phyloP scores from a whole-genome alignment of 2,797 vertebrate species.

The Antennarius maculatus region DNA sequence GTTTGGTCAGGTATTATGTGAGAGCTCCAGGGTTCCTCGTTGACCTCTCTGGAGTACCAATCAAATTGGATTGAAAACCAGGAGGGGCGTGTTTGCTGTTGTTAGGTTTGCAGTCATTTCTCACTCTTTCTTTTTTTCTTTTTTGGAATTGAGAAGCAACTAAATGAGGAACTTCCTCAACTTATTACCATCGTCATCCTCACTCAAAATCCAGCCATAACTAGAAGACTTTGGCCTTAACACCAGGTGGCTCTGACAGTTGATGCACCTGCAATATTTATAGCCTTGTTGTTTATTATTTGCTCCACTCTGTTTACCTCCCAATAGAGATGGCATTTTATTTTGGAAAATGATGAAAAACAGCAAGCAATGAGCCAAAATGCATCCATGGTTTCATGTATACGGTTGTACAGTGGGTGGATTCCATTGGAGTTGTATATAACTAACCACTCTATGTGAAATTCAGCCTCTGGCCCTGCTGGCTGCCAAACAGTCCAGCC shows the following conservation, averaged over 20 bases:
- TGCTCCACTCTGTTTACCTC: constrained; percentile 58
- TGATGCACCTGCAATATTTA: constrained; percentile 66
- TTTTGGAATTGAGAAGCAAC: constrained; percentile 41
- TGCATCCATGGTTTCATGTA: constrained; percentile 49
- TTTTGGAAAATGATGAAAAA: constrained; percentile 36
- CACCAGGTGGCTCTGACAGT: constrained; percentile 67
- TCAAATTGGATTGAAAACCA: constrained; percentile 62
- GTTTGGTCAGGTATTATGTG: constrained; percentile 43
- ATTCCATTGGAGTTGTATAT: constrained; percentile 59
- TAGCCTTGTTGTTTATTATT: constrained; percentile 60
- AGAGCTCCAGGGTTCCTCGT: constrained; percentile 53
- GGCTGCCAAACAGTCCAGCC: constrained; percentile 77
- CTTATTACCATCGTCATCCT: constrained; percentile 70
- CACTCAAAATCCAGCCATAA: constrained; percentile 67
- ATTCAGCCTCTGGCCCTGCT: constrained; percentile 66
- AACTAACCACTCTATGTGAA: constrained; percentile 53
- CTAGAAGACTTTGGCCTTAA: constrained; percentile 58
- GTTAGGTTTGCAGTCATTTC: constrained; percentile 42
- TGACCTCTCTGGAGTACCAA: constrained; percentile 68
- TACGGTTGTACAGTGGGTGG: constrained; percentile 38
- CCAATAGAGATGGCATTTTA: constrained; percentile 32
- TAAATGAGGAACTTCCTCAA: constrained; percentile 57
- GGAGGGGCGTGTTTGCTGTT: constrained; percentile 39
- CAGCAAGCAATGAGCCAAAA: constrained; percentile 30
- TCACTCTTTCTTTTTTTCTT: constrained; percentile 46